Percentiles rank a stretch among this genome's conserved stretches.
Evolutionary conservation across 2,888 invertebrate species (phyloP).

Genomic region (Leucania comma): DNA sequence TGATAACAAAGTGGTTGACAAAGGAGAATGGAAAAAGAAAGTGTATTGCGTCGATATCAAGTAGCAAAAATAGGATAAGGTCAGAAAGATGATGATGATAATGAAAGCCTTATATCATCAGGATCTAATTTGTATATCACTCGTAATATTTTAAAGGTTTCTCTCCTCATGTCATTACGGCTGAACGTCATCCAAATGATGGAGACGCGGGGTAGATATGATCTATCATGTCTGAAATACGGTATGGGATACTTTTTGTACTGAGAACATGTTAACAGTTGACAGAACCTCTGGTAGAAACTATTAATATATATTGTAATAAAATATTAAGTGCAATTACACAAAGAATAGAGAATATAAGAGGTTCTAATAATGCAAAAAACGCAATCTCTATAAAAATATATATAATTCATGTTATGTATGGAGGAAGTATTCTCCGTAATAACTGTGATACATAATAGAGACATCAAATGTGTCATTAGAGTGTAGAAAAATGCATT

Average conservation of each 20-base stretch:
- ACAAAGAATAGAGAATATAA: constrained; percentile 35
- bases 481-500: constrained; percentile 2
- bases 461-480: constrained; percentile 11
- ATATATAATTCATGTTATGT: constrained; percentile 26
- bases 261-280: too few species aligned
- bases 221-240: too few species aligned
- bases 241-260: too few species aligned
- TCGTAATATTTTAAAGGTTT: too few species aligned
- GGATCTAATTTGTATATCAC: neutral
- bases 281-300: too few species aligned
- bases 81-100: neutral
- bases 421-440: constrained; percentile 40
- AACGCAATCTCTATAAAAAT: constrained; percentile 29
- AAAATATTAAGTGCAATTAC: constrained; percentile 29
- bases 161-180: too few species aligned
- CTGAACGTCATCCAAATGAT: too few species aligned
- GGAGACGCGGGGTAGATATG: too few species aligned
- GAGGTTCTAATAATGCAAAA: constrained; percentile 2
- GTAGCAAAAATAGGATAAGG: neutral
- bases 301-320: too few species aligned
- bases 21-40: neutral
- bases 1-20: neutral
- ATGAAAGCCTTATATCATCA: neutral
- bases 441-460: constrained; percentile 34
- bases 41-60: neutral